Percentiles rank a stretch among this genome's conserved stretches.
Conservation (phyloP, 2,797 vertebrate species). For the Enteromius fasciolatus region DNA sequence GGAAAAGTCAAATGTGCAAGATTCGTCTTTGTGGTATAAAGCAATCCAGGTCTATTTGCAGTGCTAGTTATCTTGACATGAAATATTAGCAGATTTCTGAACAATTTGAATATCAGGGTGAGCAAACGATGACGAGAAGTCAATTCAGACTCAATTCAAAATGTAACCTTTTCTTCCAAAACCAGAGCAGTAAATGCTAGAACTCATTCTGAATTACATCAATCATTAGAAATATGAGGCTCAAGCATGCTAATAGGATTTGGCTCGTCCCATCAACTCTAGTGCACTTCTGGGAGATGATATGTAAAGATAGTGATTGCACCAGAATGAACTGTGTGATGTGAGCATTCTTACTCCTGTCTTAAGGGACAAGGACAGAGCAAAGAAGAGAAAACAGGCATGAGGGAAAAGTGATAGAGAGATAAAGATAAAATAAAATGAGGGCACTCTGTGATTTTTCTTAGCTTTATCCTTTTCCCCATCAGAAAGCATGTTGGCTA, state of each 20-base stretch:
- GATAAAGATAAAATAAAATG: conserved; percentile 35
- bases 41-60: neutral
- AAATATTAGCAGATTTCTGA: neutral
- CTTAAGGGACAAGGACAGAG: neutral
- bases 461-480: conserved; percentile 23
- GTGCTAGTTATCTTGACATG: neutral
- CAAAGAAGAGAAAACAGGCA: neutral
- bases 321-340: neutral
- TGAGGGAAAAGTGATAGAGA: neutral
- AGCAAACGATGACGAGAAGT: neutral
- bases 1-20: neutral
- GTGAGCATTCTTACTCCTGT: neutral
- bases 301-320: conserved; percentile 5
- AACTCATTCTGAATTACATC: conserved; percentile 11
- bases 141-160: neutral
- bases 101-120: neutral
- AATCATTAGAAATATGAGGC: neutral
- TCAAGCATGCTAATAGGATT: conserved; percentile 15
- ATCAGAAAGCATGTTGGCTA: conserved; percentile 32
- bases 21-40: neutral
- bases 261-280: neutral
- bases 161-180: neutral
- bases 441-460: conserved; percentile 37
- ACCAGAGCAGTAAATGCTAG: neutral
- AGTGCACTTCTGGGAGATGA: neutral